Base-by-base conservation (phyloP, 2,888 invertebrate genomes). In the Leptopterna dolabrata region DNA sequence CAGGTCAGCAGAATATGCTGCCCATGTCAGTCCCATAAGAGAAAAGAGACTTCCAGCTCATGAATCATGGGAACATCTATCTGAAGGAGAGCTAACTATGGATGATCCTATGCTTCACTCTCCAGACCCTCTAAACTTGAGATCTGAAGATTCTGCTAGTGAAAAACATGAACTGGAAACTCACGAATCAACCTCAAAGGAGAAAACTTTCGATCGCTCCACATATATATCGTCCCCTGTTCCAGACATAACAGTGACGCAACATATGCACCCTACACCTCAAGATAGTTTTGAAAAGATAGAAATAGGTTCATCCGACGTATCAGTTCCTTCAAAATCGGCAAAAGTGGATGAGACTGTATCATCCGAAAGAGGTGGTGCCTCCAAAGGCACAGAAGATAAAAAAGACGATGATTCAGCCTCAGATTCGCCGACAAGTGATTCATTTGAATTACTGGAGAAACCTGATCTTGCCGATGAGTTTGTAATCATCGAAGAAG, bases 401-500 rank as follows among this genome's bases (percentile, higher is more conserved):
- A 93, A 94, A 89, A 94, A 94, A 90, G 92, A 91, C 80, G 90
- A 91, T 27, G 92, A 91, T 87, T 91, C 92, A 83, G 91, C 91
- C 81, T 91, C 92, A 2, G 95, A 96, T 90, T 96, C 96, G 0
- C 96, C 96, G 0, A 95, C 94, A 13, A 96, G 95, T 90, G 97
- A 97, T 91, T 97, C 97, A 30, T 97, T 97, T 91, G 97, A 97
- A 93, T 94, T 97, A 93, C 93, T 97, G 0, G 97, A 97, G 90
- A 96, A 96, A 91, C 96, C 97, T 0, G 96, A 96, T 91, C 94
- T 97, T 90, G 95, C 96, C 90, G 97, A 97, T 91, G 97, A 97
- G 90, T 97, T 97, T 91, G 96, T 97, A 0, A 96, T 97, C 0
- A 95, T 97, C 89, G 97, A 97, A 92, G 97, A 97, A 92, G 96